Conservation (phyloP, 2,888 invertebrate genomes). For the Troglohyphantes excavatus region DNA sequence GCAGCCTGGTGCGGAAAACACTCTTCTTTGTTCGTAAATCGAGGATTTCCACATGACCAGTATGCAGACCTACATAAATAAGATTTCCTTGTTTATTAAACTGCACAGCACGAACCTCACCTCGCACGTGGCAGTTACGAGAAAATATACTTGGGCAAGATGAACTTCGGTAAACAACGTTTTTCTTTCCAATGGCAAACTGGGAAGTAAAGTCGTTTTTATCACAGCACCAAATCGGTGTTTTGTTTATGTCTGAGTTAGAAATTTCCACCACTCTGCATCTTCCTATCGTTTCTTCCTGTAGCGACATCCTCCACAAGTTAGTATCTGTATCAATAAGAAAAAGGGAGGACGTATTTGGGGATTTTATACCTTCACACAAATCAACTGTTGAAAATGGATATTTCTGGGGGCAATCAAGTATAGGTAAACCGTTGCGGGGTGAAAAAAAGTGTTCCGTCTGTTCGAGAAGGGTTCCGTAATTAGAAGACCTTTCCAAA, state of each 20-base stretch:
- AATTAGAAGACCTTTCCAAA: neutral
- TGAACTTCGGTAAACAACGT: neutral
- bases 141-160: neutral
- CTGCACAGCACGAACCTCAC: neutral
- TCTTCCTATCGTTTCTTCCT: too few species aligned
- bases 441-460: neutral
- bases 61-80: neutral
- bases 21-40: neutral
- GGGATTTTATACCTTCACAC: neutral
- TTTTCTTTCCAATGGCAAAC: neutral
- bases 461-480: neutral
- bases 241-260: neutral
- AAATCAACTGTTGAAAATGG: neutral
- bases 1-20: neutral
- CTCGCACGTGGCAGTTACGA: neutral
- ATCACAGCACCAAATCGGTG: neutral
- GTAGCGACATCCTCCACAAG: too few species aligned
- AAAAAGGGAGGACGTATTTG: too few species aligned
- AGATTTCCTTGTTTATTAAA: neutral
- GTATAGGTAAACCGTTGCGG: neutral
- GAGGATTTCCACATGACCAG: neutral
- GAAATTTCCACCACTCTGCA: too few species aligned
- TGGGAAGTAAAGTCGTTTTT: neutral
- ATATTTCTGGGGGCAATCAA: neutral
- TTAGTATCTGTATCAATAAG: too few species aligned